Evolutionary conservation across 2,888 invertebrate species (phyloP).

Genomic region (Pteria penguin): DNA sequence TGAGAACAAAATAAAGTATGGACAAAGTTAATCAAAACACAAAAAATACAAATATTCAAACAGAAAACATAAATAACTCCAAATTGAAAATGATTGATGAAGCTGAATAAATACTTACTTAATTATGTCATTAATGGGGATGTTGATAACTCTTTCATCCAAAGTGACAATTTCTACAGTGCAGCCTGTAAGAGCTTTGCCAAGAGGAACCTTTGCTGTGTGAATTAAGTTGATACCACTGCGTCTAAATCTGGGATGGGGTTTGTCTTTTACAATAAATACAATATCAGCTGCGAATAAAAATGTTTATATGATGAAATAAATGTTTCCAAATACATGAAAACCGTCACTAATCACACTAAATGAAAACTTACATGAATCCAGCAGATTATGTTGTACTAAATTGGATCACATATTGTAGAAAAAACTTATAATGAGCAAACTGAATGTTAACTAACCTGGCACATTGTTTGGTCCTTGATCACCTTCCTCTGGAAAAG

Average conservation of each 20-base stretch:
- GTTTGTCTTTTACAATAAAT: constrained; percentile 80
- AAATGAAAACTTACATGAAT: too few species aligned
- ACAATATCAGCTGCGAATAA: constrained; percentile 79
- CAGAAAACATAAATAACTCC: too few species aligned
- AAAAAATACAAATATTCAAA: not conserved
- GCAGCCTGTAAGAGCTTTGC: constrained; percentile 78
- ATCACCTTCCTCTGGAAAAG: constrained; percentile 80
- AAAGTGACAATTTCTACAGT: constrained; percentile 79
- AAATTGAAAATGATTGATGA: too few species aligned
- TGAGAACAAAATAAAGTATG: not conserved
- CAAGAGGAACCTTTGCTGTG: constrained; percentile 77
- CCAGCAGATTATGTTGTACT: too few species aligned
- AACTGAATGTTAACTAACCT: constrained; percentile 60
- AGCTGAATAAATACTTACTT: constrained; percentile 68
- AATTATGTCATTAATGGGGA: constrained; percentile 80
- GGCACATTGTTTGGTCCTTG: constrained; percentile 81
- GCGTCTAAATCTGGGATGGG: constrained; percentile 77
- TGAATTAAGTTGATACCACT: constrained; percentile 78
- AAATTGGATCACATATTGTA: not conserved
- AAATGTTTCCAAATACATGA: too few species aligned
- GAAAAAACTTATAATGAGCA: not conserved
- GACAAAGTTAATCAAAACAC: too few species aligned
- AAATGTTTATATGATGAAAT: not conserved
- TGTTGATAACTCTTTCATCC: constrained; percentile 79
- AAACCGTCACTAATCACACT: too few species aligned